Evolutionary conservation across 2,797 vertebrate genomes (phyloP).

Genomic region (Platyrinchus mystaceus): DNA sequence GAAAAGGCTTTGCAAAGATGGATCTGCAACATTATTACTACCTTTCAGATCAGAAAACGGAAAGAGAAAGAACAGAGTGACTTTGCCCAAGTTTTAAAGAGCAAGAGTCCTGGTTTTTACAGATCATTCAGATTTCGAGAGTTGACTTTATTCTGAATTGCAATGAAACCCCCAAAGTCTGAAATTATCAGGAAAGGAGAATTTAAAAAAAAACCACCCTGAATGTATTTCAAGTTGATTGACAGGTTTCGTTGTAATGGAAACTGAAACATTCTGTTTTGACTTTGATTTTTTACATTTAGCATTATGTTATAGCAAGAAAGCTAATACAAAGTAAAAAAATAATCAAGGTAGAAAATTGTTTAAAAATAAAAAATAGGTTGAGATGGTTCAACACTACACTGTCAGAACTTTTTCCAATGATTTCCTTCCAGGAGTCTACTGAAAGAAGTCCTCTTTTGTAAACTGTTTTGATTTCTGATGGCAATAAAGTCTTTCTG

Average conservation of each 20-base stretch:
- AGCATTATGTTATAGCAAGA: neutral
- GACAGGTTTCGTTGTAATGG: slow-evolving; percentile 7
- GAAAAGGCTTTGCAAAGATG: neutral
- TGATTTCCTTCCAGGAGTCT: neutral
- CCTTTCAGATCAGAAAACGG: neutral
- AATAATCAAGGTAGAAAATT: neutral
- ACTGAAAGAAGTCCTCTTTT: neutral
- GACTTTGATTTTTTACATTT: neutral
- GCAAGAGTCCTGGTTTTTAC: neutral
- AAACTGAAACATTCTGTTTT: slow-evolving; percentile 8
- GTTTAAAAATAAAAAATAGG: slow-evolving; percentile 16
- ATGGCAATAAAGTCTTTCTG: neutral
- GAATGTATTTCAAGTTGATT: neutral
- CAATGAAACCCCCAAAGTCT: neutral
- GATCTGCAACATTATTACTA: neutral
- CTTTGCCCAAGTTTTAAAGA: neutral
- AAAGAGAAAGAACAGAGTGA: neutral
- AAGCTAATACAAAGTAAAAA: neutral
- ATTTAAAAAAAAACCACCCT: neutral
- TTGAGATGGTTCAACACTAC: neutral
- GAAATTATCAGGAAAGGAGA: neutral
- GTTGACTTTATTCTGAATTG: neutral
- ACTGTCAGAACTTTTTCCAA: neutral
- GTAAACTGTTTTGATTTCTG: neutral
- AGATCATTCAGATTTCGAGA: neutral